phyloP scores from a whole-genome alignment of 2,113 vertebrate genomes.

The Todiramphus chloris region DNA sequence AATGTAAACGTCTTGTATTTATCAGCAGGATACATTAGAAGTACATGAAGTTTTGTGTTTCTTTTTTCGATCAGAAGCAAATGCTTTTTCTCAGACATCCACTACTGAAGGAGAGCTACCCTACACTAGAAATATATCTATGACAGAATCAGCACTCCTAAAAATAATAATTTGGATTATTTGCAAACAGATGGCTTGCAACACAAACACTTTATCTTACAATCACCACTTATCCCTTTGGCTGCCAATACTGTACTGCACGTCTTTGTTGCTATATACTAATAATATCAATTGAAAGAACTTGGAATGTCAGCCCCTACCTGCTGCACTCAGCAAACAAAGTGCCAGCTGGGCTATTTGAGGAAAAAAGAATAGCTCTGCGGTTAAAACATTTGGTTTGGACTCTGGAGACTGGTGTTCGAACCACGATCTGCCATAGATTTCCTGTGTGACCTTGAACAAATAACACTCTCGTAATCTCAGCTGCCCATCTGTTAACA shows the following conservation, averaged over 20 bases:
- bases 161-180: slow-evolving; percentile 53
- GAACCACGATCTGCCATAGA: neutral
- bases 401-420: neutral
- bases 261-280: slow-evolving; percentile 23
- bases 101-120: neutral
- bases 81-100: neutral
- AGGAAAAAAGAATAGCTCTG: neutral
- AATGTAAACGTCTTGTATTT: neutral
- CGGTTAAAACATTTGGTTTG: neutral
- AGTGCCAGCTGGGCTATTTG: slow-evolving; percentile 4
- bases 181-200: slow-evolving; percentile 62
- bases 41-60: neutral
- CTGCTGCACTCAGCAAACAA: neutral
- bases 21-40: neutral
- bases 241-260: slow-evolving; percentile 12
- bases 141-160: neutral
- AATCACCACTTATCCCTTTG: slow-evolving; percentile 51
- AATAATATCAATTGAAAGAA: slow-evolving; percentile 22
- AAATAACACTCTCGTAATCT: neutral
- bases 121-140: neutral
- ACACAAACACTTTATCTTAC: slow-evolving; percentile 35
- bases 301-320: slow-evolving; percentile 41
- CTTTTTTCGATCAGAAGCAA: neutral
- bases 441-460: slow-evolving; percentile 23
- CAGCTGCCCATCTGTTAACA: slow-evolving; percentile 40